Evolutionary conservation across 2,113 vertebrate species (phyloP).

Genomic region (Rhinolophus ferrumequinum): DNA sequence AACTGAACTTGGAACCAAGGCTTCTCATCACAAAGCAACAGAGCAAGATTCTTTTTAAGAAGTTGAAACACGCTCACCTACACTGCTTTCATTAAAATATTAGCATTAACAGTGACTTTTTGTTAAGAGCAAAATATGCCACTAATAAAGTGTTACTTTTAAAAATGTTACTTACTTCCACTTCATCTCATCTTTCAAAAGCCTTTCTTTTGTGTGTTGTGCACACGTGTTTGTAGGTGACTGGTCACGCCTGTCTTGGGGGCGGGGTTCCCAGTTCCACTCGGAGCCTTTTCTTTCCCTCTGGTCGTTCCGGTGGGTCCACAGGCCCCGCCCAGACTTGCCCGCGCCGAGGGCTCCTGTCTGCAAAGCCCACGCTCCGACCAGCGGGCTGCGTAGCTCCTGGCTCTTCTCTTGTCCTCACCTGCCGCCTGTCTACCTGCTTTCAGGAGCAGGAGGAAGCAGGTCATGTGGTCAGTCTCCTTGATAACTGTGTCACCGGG

Average conservation of each 20-base stretch:
- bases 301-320: no score
- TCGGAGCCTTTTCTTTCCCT: neutral
- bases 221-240: no score
- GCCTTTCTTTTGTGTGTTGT: neutral
- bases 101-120: neutral
- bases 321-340: no score
- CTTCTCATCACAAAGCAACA: neutral
- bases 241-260: no score
- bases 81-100: neutral
- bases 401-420: neutral
- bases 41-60: neutral
- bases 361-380: no score
- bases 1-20: neutral
- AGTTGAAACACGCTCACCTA: neutral
- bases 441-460: neutral
- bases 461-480: no score
- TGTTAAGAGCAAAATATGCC: neutral
- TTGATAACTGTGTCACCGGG: no score
- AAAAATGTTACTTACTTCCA: neutral
- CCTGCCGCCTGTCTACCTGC: accelerated
- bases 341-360: no score
- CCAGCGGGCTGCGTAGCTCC: neutral
- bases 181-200: neutral
- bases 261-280: no score
- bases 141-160: neutral